Evolutionary conservation across 2,113 vertebrate genomes (phyloP), one percentile per base, ranked within the genome.

Genomic region (Prochilodus magdalenae): DNA sequence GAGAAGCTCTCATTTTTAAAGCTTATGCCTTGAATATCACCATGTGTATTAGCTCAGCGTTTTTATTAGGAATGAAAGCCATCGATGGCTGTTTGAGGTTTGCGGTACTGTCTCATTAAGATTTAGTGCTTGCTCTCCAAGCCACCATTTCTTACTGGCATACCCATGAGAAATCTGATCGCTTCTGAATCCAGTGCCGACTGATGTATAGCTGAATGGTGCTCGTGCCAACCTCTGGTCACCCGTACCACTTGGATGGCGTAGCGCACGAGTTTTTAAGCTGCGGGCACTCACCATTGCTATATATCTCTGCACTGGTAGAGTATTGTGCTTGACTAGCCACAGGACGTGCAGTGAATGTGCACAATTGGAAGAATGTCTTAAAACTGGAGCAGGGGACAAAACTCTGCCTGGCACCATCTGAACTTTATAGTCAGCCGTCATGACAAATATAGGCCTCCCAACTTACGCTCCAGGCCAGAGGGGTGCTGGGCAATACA

Each of bases 351-450:
- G 76, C 71, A 77, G 85, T 77, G 85, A 86, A 86, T 86, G 85
- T 86, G 85, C 81, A 83, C 78, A 78, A 86, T 30, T 66, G 75
- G 74, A 73, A 83, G 84, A 86, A 86, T 86, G 84, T 77, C 82
- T 81, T 47, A 83, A 86, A 86, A 86, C 85, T 86, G 85, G 85
- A 86, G 85, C 82, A 73, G 85, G 85, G 78, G 85, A 86, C 81
- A 77, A 62, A 81, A 81, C 70, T 78, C 79, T 86, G 85, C 85
- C 85, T 86, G 85, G 85, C 78, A 86, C 85, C 85, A 83, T 80
- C 51, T 65, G 49, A 83, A 75, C 69, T 80, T 81, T 72, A 65
- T 72, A 79, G 65, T 79, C 47, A 80, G 71, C 75, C 57, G 5
- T n/a, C 29, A 77, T 59, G 67, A 40, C 67, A 85, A 79, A 83